phyloP scores from a whole-genome alignment of 2,797 vertebrate genomes.

The Geotria australis region DNA sequence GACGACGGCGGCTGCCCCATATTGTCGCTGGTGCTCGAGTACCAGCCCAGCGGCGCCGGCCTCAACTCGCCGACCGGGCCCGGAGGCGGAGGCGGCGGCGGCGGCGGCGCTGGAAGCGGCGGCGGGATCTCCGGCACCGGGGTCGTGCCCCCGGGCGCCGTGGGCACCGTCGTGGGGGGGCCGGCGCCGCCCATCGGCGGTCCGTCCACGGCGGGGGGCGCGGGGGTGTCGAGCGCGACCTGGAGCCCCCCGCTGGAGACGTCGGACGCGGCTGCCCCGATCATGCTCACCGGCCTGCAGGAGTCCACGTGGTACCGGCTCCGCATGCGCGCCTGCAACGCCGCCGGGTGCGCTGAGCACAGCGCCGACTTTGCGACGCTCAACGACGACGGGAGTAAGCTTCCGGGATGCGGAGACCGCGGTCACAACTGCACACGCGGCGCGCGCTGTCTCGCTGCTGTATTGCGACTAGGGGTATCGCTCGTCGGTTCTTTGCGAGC shows the following conservation, averaged over 20 bases:
- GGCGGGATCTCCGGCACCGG: not conserved
- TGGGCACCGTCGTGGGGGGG: too few relatives aligned
- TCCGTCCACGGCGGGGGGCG: too few relatives aligned
- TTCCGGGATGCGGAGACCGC: not conserved
- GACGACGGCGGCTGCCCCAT: constrained; percentile 92
- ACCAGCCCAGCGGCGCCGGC: constrained; percentile 35
- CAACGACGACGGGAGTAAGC: constrained; percentile 82
- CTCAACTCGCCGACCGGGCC: not conserved
- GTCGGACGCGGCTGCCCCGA: constrained; percentile 69
- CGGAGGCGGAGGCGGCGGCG: not conserved
- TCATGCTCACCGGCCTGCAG: constrained; percentile 60
- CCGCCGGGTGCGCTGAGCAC: constrained; percentile 79
- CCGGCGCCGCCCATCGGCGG: too few relatives aligned
- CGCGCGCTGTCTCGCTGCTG: too few relatives aligned
- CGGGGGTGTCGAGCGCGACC: constrained; percentile 13
- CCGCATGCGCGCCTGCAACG: constrained; percentile 89
- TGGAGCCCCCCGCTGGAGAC: constrained; percentile 81
- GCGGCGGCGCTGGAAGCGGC: not conserved
- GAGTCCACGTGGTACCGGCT: constrained; percentile 91
- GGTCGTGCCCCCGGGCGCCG: too few relatives aligned
- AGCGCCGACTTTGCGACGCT: constrained; percentile 70
- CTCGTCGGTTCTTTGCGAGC: too few relatives aligned
- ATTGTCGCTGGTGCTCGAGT: constrained; percentile 76
- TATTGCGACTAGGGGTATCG: too few relatives aligned
- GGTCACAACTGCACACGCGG: not conserved